Base-by-base conservation (phyloP, 2,888 invertebrate genomes). In the Parapristionchus giblindavisi region DNA sequence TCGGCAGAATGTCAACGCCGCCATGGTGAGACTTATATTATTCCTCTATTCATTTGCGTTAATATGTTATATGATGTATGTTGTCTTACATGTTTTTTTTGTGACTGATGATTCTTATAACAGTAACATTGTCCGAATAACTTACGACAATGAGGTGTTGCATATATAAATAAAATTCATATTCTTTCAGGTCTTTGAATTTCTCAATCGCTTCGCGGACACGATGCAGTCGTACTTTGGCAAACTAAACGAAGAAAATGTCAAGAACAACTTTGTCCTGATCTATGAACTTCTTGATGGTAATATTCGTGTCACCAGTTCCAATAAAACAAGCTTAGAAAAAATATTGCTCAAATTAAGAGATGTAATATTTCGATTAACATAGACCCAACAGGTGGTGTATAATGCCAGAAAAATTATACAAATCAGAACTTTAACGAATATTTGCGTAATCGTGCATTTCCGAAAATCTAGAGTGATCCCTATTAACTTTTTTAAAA, bases 191-290 rank as follows among this genome's bases (percentile, higher is more conserved):
- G 73, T 83, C 61, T 74, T 74, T 54, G 74, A 74, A 43, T 74
- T 99, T 89, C 91, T 99, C 60, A 92, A 96, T 74, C 97, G 98
- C 90, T 97, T 99, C 89, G 89, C 90, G 27, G 91, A 91, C 81
- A 96, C 99, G 73, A 99, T 99, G 99, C 96, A 97, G 89, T 95
- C 96, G 0, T 99, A 99, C 90, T 99, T 85, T 77, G 99, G 98
- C 76, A 99, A 99, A 91, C 95, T 99, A 80, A 96, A 97, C 0
- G 99, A 99, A 89, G 99, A 99, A 89, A 99, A 99, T 89, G 98
- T 99, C 88, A 99, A 99, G 90, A 99, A 99, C 89, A 99, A 99
- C 90, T 99, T 99, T 91, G 99, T 99, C 27, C 92, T 99, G 34
- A 99, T 99, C 86, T 99, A 99, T 89, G 99, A 99, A 90, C 91